phyloP scores from a whole-genome alignment of 2,888 invertebrate genomes.

The Cataglyphis rosenhaueri region DNA sequence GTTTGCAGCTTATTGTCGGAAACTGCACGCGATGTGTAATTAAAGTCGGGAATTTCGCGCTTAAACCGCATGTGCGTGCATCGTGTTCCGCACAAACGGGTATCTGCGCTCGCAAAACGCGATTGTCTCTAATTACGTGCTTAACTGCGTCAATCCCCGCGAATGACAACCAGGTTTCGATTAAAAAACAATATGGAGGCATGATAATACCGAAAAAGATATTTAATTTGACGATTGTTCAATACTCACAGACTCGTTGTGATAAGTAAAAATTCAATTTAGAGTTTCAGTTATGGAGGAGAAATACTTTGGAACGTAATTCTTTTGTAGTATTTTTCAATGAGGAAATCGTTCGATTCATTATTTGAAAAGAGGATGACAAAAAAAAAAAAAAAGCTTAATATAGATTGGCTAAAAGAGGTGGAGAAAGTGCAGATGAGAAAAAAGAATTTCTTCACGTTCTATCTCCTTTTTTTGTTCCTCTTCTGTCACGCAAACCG shows the following conservation, averaged over 20 bases:
- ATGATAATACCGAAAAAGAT: not conserved
- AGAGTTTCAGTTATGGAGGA: not conserved
- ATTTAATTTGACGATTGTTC: not conserved
- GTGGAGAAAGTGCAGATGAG: slow-evolving; percentile 46
- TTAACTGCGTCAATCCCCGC: not conserved
- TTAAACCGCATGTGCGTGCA: slow-evolving; percentile 4
- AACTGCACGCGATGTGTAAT: slow-evolving; percentile 38
- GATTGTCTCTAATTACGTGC: slow-evolving; percentile 1
- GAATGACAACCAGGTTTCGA: not conserved
- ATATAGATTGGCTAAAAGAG: slow-evolving; percentile 64
- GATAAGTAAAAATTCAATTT: not conserved
- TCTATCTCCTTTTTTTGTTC: not conserved
- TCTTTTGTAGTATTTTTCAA: slow-evolving; percentile 1
- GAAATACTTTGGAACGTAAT: not conserved
- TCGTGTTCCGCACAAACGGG: slow-evolving; percentile 18
- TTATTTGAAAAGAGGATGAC: slow-evolving; percentile 64
- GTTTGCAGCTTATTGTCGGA: not conserved
- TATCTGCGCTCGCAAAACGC: slow-evolving; percentile 12
- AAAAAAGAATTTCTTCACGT: slow-evolving; percentile 62
- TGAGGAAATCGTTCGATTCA: slow-evolving; percentile 53
- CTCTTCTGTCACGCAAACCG: slow-evolving; percentile 41
- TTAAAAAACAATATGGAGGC: not conserved
- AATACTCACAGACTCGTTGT: not conserved
- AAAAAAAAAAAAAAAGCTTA: slow-evolving; percentile 59
- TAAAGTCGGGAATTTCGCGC: slow-evolving; percentile 40